A percentile compares a stretch with the other conserved stretches of the same genome.
Evolutionary conservation across 2,888 invertebrate species (phyloP).

Genomic region (Aphidius colemani): DNA sequence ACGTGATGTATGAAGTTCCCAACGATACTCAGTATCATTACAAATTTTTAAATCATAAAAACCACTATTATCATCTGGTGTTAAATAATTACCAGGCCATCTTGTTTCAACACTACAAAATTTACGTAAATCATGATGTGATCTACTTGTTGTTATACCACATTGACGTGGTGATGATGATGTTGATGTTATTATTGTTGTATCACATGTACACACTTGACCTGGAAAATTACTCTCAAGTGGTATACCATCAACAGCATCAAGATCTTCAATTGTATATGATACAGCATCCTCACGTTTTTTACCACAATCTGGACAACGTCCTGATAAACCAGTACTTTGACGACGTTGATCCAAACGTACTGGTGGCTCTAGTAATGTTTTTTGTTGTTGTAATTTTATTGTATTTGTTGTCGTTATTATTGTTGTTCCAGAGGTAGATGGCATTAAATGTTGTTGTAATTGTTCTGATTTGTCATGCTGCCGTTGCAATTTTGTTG

Average conservation of each 20-base stretch:
- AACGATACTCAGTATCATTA: slow-evolving; percentile 55
- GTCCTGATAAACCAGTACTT: slow-evolving; percentile 38
- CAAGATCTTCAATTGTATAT: slow-evolving; percentile 57
- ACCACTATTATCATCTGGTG: slow-evolving; percentile 52
- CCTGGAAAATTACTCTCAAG: slow-evolving; percentile 36
- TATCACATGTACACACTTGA: slow-evolving; percentile 36
- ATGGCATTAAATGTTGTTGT: slow-evolving; percentile 41
- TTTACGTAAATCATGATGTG: slow-evolving; percentile 44
- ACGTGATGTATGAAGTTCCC: slow-evolving; percentile 54
- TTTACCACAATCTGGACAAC: slow-evolving; percentile 49
- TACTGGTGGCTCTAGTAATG: slow-evolving; percentile 31
- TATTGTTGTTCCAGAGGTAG: slow-evolving; percentile 49
- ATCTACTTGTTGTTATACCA: slow-evolving; percentile 18
- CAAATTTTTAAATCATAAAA: slow-evolving; percentile 40
- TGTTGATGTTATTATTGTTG: slow-evolving; percentile 19
- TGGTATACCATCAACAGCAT: slow-evolving; percentile 49
- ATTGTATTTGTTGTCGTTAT: slow-evolving; percentile 35
- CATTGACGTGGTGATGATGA: slow-evolving; percentile 12
- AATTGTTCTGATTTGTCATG: slow-evolving; percentile 47
- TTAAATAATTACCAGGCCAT: slow-evolving; percentile 50
- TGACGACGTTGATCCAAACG: slow-evolving; percentile 32
- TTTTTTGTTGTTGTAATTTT: slow-evolving; percentile 28
- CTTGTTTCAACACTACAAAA: slow-evolving; percentile 46
- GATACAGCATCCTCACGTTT: slow-evolving; percentile 48
- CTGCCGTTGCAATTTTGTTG: slow-evolving; percentile 46